These are phyloP conservation scores for Leptopilina clavipes DNA, from an alignment of 1,140 invertebrate species.

Conservation along the genomic window DNA sequence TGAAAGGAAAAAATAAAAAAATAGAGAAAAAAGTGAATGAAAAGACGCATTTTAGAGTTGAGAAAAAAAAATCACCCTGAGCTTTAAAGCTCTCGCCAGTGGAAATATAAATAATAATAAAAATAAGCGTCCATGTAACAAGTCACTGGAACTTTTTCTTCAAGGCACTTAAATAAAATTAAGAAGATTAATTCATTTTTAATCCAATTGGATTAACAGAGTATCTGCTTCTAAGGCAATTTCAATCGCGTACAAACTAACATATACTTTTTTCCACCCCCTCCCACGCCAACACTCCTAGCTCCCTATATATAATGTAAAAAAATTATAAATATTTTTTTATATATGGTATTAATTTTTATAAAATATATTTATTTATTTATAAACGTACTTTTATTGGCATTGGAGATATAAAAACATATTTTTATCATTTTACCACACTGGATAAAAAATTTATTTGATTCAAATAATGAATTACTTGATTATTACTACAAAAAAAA, in stretches of 20 bases:
- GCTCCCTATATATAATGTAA: too few species aligned
- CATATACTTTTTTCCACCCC: too few species aligned
- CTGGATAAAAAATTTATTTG: too few species aligned
- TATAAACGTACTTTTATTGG: too few species aligned
- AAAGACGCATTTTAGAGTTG: background rate
- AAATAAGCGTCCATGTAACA: background rate
- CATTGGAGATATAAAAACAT: too few species aligned
- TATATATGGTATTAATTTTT: background rate
- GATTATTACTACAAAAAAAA: too few species aligned
- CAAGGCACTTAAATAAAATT: constrained; percentile 57
- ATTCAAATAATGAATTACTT: too few species aligned
- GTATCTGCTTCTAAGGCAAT: constrained; percentile 48
- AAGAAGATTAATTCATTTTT: constrained; percentile 57
- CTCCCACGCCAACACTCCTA: too few species aligned
- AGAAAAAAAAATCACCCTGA: background rate
- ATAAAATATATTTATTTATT: background rate
- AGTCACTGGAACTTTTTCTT: background rate
- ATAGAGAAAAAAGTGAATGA: background rate
- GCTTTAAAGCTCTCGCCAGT: background rate
- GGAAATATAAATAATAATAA: constrained; percentile 19
- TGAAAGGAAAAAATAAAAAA: background rate
- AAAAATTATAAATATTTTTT: too few species aligned
- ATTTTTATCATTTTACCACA: too few species aligned
- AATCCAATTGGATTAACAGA: constrained; percentile 57
- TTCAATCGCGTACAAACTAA: constrained; percentile 32